Evolutionary conservation across 1,140 invertebrate species (phyloP).

Genomic region (Dufourea novaeangliae): DNA sequence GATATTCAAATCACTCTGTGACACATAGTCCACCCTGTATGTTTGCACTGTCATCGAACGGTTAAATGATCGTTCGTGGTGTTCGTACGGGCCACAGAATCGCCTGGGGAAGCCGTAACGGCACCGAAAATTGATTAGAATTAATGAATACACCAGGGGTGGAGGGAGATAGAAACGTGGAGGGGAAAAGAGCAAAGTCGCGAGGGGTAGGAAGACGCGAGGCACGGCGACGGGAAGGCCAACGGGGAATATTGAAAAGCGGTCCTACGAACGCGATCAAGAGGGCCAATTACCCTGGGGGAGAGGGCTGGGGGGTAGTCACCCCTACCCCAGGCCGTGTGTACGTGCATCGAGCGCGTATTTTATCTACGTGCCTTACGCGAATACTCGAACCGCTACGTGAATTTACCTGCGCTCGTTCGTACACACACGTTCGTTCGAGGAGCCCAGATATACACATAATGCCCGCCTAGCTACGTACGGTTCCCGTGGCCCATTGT

Average conservation of each 20-base stretch:
- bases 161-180: neutral
- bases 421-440: constrained; percentile 58
- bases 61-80: too few relatives aligned
- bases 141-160: neutral
- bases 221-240: constrained; percentile 35
- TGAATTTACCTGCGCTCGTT: constrained; percentile 52
- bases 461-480: constrained; percentile 42
- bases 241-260: constrained; percentile 69
- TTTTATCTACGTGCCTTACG: constrained; percentile 72
- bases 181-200: neutral
- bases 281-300: constrained; percentile 77
- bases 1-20: too few relatives aligned
- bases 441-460: constrained; percentile 46
- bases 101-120: neutral
- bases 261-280: constrained; percentile 75
- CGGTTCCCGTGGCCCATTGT: constrained; percentile 3
- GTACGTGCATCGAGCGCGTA: constrained; percentile 61
- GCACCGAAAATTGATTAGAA: constrained; percentile 2
- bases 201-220: constrained; percentile 8
- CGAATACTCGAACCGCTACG: constrained; percentile 63
- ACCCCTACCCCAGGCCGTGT: constrained; percentile 28
- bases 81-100: neutral
- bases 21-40: too few relatives aligned
- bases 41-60: too few relatives aligned
- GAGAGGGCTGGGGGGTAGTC: neutral